Evolutionary conservation across 2,797 vertebrate species (phyloP).

Genomic region (Sebastes vulpes): DNA sequence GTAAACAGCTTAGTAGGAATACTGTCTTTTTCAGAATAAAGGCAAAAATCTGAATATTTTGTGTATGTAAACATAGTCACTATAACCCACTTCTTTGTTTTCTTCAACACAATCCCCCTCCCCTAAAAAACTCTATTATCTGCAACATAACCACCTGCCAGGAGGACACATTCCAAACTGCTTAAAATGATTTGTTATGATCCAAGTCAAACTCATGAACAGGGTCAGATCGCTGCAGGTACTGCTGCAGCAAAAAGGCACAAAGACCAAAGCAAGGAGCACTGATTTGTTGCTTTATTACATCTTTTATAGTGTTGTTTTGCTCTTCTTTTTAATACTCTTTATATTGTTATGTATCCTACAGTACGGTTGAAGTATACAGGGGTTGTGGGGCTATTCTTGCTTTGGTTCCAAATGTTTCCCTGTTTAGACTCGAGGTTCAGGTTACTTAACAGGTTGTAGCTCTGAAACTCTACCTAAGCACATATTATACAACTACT

Average conservation of each 20-base stretch:
- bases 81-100: neutral
- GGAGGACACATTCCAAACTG: slow-evolving; percentile 41
- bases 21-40: neutral
- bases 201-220: slow-evolving; percentile 33
- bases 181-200: slow-evolving; percentile 55
- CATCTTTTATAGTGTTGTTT: neutral
- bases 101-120: neutral
- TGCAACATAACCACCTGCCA: slow-evolving; percentile 12
- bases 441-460: neutral
- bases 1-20: neutral
- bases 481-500: neutral
- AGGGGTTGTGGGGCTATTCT: neutral
- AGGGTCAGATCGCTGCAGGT: slow-evolving; percentile 56
- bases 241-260: slow-evolving; percentile 21
- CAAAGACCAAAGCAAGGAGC: slow-evolving; percentile 19
- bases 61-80: neutral
- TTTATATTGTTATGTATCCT: neutral
- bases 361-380: neutral
- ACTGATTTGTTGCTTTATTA: neutral
- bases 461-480: neutral
- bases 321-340: neutral
- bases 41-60: neutral
- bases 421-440: neutral
- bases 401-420: neutral
- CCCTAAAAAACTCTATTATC: neutral